Evolutionary conservation across 2,888 invertebrate species (phyloP).

Genomic region (Mactromeris polynyma): DNA sequence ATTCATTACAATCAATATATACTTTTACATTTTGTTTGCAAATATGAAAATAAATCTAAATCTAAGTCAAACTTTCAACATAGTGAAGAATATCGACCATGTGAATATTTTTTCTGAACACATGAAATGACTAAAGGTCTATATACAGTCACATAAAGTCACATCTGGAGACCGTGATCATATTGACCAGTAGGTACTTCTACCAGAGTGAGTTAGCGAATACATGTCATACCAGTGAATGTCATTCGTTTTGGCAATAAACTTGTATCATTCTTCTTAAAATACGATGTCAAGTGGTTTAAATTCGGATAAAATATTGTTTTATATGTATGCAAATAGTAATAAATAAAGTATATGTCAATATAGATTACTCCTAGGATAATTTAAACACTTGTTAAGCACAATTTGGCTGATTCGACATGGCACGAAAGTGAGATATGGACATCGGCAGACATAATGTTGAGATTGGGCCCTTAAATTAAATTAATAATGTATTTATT

Average conservation of each 20-base stretch:
- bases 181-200: too few relatives aligned
- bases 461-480: slow-evolving; percentile 28
- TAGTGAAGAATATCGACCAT: too few relatives aligned
- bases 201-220: too few relatives aligned
- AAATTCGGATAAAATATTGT: slow-evolving; percentile 41
- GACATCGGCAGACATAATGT: slow-evolving; percentile 16
- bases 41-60: too few relatives aligned
- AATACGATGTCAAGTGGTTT: slow-evolving; percentile 22
- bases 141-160: too few relatives aligned
- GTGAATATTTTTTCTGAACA: too few relatives aligned
- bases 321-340: slow-evolving; percentile 53
- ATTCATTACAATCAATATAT: too few relatives aligned
- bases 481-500: slow-evolving; percentile 31
- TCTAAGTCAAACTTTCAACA: too few relatives aligned
- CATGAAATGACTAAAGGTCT: too few relatives aligned
- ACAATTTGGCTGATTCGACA: slow-evolving; percentile 16
- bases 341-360: slow-evolving; percentile 47
- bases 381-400: slow-evolving; percentile 30
- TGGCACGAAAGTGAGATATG: slow-evolving; percentile 26
- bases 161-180: too few relatives aligned
- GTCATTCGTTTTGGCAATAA: slow-evolving; percentile 12
- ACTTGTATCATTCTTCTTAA: slow-evolving; percentile 13
- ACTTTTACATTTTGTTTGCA: too few relatives aligned
- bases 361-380: slow-evolving; percentile 33
- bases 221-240: background rate